Conservation (phyloP, 2,797 vertebrate genomes). For the Gymnoscopelus braueri region DNA sequence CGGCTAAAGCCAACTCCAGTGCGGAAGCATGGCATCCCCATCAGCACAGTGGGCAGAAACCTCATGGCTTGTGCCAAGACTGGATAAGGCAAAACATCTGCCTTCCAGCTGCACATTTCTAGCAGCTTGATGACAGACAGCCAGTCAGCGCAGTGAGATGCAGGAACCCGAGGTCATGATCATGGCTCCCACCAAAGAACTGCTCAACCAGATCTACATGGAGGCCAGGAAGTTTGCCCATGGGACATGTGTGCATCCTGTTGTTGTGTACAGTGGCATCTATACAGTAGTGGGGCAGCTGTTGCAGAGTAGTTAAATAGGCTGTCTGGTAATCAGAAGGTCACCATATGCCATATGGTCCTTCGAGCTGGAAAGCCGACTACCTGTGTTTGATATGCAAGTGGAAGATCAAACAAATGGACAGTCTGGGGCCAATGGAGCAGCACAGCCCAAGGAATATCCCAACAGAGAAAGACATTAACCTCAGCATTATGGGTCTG, state of each 20-base stretch:
- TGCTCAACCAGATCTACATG: conserved; percentile 93
- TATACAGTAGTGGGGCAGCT: conserved; percentile 61
- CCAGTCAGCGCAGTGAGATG: conserved; percentile 85
- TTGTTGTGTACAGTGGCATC: conserved; percentile 94
- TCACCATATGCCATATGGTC: too few species aligned
- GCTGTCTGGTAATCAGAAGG: too few species aligned
- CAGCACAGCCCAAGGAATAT: too few species aligned
- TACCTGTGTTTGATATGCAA: too few species aligned
- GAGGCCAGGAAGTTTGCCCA: conserved; percentile 93
- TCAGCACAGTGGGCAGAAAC: conserved; percentile 88
- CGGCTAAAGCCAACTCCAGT: conserved; percentile 96
- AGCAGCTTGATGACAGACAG: conserved; percentile 87
- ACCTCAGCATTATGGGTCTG: too few species aligned
- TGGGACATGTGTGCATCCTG: conserved; percentile 91
- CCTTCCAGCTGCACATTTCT: conserved; percentile 93
- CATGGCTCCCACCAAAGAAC: conserved; percentile 92
- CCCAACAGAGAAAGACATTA: too few species aligned
- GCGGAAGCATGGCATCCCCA: conserved; percentile 94
- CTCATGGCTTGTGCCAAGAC: conserved; percentile 98
- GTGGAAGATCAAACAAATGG: too few species aligned
- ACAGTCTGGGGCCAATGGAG: too few species aligned
- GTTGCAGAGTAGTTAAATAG: too few species aligned
- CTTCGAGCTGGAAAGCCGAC: too few species aligned
- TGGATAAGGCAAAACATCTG: conserved; percentile 97
- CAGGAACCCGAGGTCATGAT: conserved; percentile 93